Base-by-base conservation (phyloP, 2,888 invertebrate genomes). In the Drosophila melanocephala region DNA sequence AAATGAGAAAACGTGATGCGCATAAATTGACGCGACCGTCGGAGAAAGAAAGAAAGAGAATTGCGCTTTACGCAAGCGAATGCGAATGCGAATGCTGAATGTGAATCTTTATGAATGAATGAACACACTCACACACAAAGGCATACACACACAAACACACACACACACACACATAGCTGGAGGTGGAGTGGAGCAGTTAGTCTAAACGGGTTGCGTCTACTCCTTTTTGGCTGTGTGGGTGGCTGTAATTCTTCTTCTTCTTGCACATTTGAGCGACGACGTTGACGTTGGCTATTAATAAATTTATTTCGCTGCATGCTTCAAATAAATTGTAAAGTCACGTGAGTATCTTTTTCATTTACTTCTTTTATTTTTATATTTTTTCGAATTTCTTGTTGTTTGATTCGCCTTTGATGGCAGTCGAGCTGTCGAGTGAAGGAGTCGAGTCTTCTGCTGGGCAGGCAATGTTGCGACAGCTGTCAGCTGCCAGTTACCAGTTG, bases 1-100 rank as follows among this genome's bases (percentile, higher is more conserved):
- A 91, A 92, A 92, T 92, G 92, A 83, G 91, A 91, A 90, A 92
- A 92, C 92, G 92, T 92, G 92, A 92, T 87, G 87, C 86, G 92
- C 92, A 92, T 92, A 91, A 92, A 92, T 91, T 89, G 89, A 79
- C 77, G 87, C 75, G 65, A 52, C 55, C n/a, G 57, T 42, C 16
- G n/a, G n/a, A 33, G 39, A 39, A 26, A 51, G 62, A 66, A 75
- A 75, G 75, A 67, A 67, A 66, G 60, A 68, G 58, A 72, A 73
- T 81, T 72, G 73, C 59, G 70, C 67, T 67, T 69, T 81, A 81
- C 81, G 85, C 81, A 76, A 76, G 71, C 72, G 55, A 78, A 63
- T 74, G 71, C 66, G 73, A 74, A 66, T 74, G 58, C 75, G 72
- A 78, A 71, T 68, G 53, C 64, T 57, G 65, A 79, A 74, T 82